phyloP scores from a whole-genome alignment of 2,888 invertebrate genomes.

The Priocnemis perturbator region DNA sequence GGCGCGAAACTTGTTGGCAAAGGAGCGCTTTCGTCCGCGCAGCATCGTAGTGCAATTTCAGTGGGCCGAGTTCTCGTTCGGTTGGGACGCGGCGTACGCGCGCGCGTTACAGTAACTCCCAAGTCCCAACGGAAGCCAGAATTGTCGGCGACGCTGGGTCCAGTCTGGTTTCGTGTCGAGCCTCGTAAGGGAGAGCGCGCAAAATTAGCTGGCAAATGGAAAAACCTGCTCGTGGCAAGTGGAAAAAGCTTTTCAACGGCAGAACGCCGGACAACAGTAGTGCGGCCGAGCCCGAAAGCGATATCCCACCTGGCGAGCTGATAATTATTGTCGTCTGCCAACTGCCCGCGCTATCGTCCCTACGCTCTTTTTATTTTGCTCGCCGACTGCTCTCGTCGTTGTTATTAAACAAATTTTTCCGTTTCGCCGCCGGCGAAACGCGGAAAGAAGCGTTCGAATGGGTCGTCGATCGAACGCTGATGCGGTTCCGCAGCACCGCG shows the following conservation, averaged over 20 bases:
- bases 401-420: too few relatives aligned
- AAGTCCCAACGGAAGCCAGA: background rate
- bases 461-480: too few relatives aligned
- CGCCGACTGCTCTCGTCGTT: too few relatives aligned
- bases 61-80: too few relatives aligned
- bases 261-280: constrained; percentile 26
- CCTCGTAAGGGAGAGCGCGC: constrained; percentile 17
- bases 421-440: too few relatives aligned
- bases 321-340: constrained; percentile 41
- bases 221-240: constrained; percentile 15
- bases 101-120: constrained; percentile 13
- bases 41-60: too few relatives aligned
- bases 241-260: constrained; percentile 28
- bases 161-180: background rate
- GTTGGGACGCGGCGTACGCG: background rate
- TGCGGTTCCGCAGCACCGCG: too few relatives aligned
- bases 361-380: constrained; percentile 34
- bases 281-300: too few relatives aligned
- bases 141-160: background rate
- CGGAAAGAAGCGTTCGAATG: too few relatives aligned
- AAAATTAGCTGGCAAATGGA: constrained; percentile 39
- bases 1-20: too few relatives aligned
- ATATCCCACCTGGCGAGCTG: constrained; percentile 1
- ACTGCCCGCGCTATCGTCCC: constrained; percentile 46
- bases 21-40: too few relatives aligned